phyloP scores from a whole-genome alignment of 1,140 invertebrate genomes.

The Idris sp. region DNA sequence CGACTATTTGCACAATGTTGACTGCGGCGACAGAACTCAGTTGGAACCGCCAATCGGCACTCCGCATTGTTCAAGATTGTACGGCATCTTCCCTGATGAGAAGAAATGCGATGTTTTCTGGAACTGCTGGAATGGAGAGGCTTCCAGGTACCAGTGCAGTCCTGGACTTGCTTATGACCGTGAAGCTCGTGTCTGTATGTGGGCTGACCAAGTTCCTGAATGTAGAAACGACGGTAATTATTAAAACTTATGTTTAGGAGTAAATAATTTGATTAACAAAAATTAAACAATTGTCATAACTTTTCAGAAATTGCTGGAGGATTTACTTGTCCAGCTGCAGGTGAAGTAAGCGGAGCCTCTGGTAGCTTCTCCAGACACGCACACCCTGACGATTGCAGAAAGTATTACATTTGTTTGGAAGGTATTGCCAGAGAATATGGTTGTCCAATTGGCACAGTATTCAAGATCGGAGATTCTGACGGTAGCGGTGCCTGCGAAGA shows the following conservation, averaged over 20 bases:
- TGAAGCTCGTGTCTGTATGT: constrained; percentile 94
- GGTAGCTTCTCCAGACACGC: constrained; percentile 96
- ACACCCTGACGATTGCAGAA: constrained; percentile 95
- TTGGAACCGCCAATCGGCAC: constrained; percentile 91
- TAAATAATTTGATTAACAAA: no score
- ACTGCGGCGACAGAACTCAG: constrained; percentile 92
- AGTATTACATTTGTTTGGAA: constrained; percentile 96
- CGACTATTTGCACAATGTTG: constrained; percentile 96
- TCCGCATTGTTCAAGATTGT: constrained; percentile 90
- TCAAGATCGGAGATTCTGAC: constrained; percentile 94
- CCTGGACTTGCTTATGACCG: constrained; percentile 95
- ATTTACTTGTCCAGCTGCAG: constrained; percentile 90
- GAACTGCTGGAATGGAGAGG: constrained; percentile 97
- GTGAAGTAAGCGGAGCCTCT: constrained; percentile 85
- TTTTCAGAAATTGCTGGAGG: constrained; percentile 90
- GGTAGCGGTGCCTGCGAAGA: constrained; percentile 95
- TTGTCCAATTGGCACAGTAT: constrained; percentile 96
- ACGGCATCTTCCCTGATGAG: constrained; percentile 95
- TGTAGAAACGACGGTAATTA: constrained; percentile 89
- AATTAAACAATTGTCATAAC: no score
- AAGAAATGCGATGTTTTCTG: constrained; percentile 95
- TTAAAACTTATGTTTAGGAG: no score
- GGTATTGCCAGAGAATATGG: constrained; percentile 94
- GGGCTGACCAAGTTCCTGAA: constrained; percentile 95
- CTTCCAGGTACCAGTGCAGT: constrained; percentile 94